These are phyloP conservation scores for Ivindomyrus marchei DNA, from an alignment of 2,113 vertebrate species.

Conservation along the genomic window DNA sequence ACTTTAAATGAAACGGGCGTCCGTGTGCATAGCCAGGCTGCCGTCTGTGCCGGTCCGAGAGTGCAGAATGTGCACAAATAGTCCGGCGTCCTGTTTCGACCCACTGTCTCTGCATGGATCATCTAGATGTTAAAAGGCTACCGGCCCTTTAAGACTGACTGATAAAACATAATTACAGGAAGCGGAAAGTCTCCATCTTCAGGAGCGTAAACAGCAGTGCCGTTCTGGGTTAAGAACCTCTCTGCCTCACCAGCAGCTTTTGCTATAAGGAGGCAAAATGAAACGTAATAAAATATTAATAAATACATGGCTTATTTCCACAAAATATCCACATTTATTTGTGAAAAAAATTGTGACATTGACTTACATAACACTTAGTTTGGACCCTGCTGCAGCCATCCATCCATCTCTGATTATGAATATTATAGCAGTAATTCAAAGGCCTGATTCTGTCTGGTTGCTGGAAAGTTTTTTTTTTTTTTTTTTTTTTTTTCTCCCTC, in stretches of 20 bases:
- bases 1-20: not conserved
- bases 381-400: not conserved
- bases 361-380: not conserved
- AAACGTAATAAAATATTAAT: not conserved
- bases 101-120: not conserved
- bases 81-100: not conserved
- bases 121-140: not conserved
- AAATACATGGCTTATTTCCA: not conserved
- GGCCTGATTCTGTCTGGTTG: not conserved
- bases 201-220: not conserved
- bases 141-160: not conserved
- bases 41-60: not conserved
- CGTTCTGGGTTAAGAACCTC: not conserved
- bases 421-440: not conserved
- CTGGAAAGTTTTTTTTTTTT: not conserved
- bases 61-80: not conserved
- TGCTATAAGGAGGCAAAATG: not conserved
- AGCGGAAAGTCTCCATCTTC: not conserved
- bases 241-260: not conserved
- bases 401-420: not conserved
- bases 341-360: not conserved
- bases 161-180: conserved; percentile 8
- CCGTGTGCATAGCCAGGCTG: not conserved
- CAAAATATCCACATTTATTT: not conserved
- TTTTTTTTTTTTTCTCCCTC: no score